A percentile compares a stretch with the other conserved stretches of the same genome.
phyloP scores from a whole-genome alignment of 37 sponge, comb jelly and placozoan species.

The Theonella swinhoei region DNA sequence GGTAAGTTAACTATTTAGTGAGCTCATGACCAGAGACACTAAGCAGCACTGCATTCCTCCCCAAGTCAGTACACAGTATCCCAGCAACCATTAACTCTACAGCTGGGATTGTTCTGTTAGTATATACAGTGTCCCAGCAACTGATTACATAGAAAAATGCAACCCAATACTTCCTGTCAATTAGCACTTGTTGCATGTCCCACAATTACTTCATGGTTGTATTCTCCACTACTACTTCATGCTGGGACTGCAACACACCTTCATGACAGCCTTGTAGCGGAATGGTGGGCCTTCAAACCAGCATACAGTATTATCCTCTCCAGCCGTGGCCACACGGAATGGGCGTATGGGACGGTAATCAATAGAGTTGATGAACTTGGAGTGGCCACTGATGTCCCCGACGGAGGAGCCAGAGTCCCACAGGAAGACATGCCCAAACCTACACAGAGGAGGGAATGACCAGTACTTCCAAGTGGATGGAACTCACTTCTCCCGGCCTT shows the following conservation, averaged over 20 bases:
- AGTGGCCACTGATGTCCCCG: conserved; percentile 84
- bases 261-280: conserved; percentile 64
- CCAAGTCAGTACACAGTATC: neutral
- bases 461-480: neutral
- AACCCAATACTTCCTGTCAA: too few species aligned
- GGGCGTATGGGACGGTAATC: conserved; percentile 83
- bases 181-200: too few species aligned
- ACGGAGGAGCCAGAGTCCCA: conserved; percentile 96
- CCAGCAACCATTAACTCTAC: neutral
- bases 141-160: too few species aligned
- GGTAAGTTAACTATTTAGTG: neutral
- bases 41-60: neutral
- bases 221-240: too few species aligned
- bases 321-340: conserved; percentile 87
- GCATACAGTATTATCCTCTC: conserved; percentile 78
- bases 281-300: conserved; percentile 95
- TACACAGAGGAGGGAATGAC: conserved; percentile 26
- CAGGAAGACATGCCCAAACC: conserved; percentile 90
- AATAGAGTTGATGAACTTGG: conserved; percentile 87
- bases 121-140: too few species aligned
- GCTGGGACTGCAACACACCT: neutral
- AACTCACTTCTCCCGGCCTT: conserved; percentile 89
- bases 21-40: neutral
- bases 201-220: too few species aligned
- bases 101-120: too few species aligned